These are phyloP conservation scores for Tolmerus cingulatus DNA, from an alignment of 2,888 invertebrate species.

Conservation along the genomic window DNA sequence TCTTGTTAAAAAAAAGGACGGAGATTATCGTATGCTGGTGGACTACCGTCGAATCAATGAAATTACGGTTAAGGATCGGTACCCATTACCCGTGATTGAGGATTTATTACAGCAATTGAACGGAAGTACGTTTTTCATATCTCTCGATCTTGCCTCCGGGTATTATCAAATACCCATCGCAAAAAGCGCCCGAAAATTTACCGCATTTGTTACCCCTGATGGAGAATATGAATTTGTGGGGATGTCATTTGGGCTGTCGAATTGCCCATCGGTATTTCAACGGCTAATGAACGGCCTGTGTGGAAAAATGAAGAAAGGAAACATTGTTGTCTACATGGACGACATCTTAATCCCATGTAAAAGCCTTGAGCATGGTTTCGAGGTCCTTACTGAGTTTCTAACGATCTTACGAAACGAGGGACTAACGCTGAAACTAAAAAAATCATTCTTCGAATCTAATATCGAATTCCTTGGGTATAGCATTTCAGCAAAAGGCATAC, in stretches of 20 bases:
- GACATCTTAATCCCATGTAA: too few relatives aligned
- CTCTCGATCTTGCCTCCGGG: neutral
- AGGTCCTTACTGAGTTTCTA: neutral
- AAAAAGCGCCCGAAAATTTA: neutral
- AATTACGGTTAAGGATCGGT: too few relatives aligned
- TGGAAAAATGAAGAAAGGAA: neutral
- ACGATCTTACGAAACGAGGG: neutral
- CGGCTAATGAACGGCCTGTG: neutral
- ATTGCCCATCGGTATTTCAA: neutral
- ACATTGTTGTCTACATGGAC: neutral
- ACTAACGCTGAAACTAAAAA: neutral
- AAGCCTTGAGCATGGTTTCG: neutral
- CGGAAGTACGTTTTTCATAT: neutral
- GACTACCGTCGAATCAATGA: neutral
- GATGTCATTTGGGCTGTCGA: neutral
- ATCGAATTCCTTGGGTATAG: neutral
- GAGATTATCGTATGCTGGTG: neutral
- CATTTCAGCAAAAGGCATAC: neutral
- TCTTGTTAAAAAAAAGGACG: neutral
- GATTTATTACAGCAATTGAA: neutral
- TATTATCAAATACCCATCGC: neutral
- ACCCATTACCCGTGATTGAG: neutral
- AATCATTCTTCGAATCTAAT: neutral
- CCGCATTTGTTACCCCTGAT: neutral
- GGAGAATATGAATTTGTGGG: neutral